Conservation (phyloP, 2,113 vertebrate species). For the Promerops cafer region DNA sequence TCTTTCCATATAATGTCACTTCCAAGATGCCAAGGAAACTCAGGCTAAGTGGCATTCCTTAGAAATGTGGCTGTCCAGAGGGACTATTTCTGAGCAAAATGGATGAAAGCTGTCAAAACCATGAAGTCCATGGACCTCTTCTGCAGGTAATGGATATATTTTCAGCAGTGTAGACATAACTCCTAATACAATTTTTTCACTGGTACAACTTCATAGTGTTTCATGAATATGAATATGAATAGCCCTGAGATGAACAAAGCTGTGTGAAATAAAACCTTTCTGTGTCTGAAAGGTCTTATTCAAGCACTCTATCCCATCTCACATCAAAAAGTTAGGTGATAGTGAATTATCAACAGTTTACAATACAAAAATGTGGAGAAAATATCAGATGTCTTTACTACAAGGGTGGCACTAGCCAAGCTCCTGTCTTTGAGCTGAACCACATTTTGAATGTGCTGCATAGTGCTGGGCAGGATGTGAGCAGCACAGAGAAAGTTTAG, state of each 20-base stretch:
- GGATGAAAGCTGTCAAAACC: neutral
- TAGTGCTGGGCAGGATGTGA: neutral
- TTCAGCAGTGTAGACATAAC: neutral
- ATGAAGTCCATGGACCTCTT: neutral
- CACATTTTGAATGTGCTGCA: neutral
- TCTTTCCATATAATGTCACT: neutral
- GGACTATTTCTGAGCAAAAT: neutral
- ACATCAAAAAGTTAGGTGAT: neutral
- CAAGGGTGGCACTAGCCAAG: neutral
- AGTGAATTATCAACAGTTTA: neutral
- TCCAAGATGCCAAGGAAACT: neutral
- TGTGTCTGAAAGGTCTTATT: neutral
- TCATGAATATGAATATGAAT: too few relatives aligned
- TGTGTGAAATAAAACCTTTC: neutral
- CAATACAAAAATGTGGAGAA: neutral
- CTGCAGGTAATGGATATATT: neutral
- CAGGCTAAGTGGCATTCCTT: neutral
- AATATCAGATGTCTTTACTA: neutral
- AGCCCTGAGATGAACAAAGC: neutral
- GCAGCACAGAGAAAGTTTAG: neutral
- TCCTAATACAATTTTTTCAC: neutral
- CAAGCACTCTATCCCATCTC: neutral
- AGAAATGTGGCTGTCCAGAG: neutral
- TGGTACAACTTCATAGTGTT: neutral
- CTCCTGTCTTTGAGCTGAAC: neutral